Base-by-base conservation (phyloP, 2,113 vertebrate genomes). In the Phocoena sinus region DNA sequence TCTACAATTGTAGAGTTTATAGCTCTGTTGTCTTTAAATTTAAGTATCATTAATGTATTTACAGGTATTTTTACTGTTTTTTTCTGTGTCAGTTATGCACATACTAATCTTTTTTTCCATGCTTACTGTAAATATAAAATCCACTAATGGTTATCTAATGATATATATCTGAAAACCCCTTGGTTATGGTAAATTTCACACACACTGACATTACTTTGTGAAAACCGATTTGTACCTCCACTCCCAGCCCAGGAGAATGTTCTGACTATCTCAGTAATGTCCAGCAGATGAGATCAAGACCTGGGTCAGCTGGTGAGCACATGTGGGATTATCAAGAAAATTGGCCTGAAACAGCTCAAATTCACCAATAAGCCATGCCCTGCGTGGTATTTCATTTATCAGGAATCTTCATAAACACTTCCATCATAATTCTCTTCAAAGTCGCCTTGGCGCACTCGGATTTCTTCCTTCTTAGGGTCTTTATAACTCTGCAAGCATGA, bases 101-200 rank as follows among this genome's bases (percentile, higher is more conserved):
- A 94, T 2, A 14, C 65, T 94, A 97, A 94, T 84, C 15, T 18
- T 97, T 98, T 98, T 97, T 84, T 96, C 67, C 95, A 98, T 91
- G 25, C 67, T 98, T 91, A 95, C 65, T 98, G 70, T 62, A 97
- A 96, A 98, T 98, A 53, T 90, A 80, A 91, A 86, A 98, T 95
- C 93, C 96, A 47, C 89, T 82, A 95, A 89, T 97, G 95, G 92
- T 89, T 97, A 96, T 97, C 97, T 97, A 98, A 96, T 97, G 68
- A 83, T 93, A 58, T 70, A 65, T 97, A 68, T 95, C 80, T 93
- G 96, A 97, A 58, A 53, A 83, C 91, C 91, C 65, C 63, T 9
- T 91, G 80, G 91, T 97, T 97, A 97, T 0, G 0, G 93, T 88
- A 83, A 83, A 87, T 96, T 98, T 98, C 85, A 97, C 86, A 87